phyloP scores from a whole-genome alignment of 1,140 invertebrate genomes.

The Eupristina koningsbergeri region DNA sequence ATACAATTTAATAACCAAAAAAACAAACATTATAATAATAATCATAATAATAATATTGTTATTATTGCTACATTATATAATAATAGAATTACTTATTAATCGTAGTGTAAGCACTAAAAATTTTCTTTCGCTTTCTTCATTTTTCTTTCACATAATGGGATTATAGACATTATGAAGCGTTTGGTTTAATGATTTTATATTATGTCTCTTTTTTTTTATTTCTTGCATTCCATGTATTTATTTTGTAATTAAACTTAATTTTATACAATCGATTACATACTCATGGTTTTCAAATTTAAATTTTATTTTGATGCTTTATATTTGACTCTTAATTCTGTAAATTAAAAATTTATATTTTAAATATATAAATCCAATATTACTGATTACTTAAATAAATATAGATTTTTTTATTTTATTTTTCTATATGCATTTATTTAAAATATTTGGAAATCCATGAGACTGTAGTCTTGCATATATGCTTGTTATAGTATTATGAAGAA shows the following conservation, averaged over 20 bases:
- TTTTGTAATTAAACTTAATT: slow-evolving; percentile 60
- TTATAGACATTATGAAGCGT: slow-evolving; percentile 19
- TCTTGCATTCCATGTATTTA: slow-evolving; percentile 60
- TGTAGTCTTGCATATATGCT: slow-evolving; percentile 58
- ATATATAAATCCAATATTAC: background rate
- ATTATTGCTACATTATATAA: slow-evolving; percentile 69
- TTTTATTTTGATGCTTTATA: background rate
- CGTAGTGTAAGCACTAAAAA: slow-evolving; percentile 72
- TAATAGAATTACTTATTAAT: slow-evolving; percentile 72
- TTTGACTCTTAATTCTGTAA: background rate
- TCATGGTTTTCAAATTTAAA: slow-evolving; percentile 52
- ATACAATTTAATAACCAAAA: slow-evolving; percentile 74
- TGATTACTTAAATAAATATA: background rate
- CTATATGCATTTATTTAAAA: background rate
- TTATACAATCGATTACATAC: slow-evolving; percentile 56
- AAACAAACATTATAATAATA: slow-evolving; percentile 74
- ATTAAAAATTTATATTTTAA: background rate
- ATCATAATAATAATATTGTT: slow-evolving; percentile 65
- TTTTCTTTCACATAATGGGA: slow-evolving; percentile 42
- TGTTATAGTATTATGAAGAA: slow-evolving; percentile 64
- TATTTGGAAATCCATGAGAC: slow-evolving; percentile 53
- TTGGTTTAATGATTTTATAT: background rate
- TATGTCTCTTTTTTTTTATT: slow-evolving; percentile 29
- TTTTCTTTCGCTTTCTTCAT: slow-evolving; percentile 62
- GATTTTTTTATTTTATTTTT: background rate